Percentiles rank a stretch among this genome's conserved stretches.
Conservation (phyloP, 1,140 invertebrate genomes). For the Drosophila ambigua region DNA sequence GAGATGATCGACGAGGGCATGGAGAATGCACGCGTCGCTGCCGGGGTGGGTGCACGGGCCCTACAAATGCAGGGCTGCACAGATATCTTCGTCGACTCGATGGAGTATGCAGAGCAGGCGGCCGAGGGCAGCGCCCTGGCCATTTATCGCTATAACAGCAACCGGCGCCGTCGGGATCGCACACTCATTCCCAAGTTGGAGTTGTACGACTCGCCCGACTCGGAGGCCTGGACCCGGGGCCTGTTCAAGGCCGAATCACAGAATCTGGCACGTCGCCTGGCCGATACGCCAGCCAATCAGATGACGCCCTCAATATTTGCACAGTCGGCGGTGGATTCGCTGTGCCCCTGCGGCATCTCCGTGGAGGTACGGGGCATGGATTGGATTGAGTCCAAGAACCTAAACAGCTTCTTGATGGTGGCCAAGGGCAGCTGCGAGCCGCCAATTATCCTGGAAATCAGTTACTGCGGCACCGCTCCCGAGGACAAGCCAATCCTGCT, state of each 20-base stretch:
- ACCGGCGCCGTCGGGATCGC: constrained; percentile 85
- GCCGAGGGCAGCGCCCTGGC: constrained; percentile 89
- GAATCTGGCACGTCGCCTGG: constrained; percentile 91
- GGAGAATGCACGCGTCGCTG: constrained; percentile 84
- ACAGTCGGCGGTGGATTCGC: constrained; percentile 85
- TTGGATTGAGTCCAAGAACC: constrained; percentile 72
- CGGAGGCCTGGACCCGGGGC: constrained; percentile 89
- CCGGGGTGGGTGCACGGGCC: constrained; percentile 85
- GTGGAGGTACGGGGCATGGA: constrained; percentile 88
- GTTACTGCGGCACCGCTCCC: constrained; percentile 70
- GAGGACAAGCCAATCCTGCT: constrained; percentile 75
- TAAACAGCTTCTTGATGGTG: constrained; percentile 89
- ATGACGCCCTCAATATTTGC: constrained; percentile 94
- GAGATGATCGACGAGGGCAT: constrained; percentile 89
- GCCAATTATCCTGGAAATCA: constrained; percentile 81
- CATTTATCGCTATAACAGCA: constrained; percentile 88
- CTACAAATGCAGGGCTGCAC: constrained; percentile 86
- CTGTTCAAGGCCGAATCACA: constrained; percentile 91
- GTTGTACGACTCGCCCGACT: constrained; percentile 84
- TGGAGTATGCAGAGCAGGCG: constrained; percentile 90
- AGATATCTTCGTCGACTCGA: constrained; percentile 88
- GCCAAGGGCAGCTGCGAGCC: constrained; percentile 90
- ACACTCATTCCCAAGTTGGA: constrained; percentile 85
- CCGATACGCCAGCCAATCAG: constrained; percentile 93
- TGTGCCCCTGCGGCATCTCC: constrained; percentile 86